Base-by-base conservation (phyloP, 2,888 invertebrate genomes). In the Ethmia dodecea region DNA sequence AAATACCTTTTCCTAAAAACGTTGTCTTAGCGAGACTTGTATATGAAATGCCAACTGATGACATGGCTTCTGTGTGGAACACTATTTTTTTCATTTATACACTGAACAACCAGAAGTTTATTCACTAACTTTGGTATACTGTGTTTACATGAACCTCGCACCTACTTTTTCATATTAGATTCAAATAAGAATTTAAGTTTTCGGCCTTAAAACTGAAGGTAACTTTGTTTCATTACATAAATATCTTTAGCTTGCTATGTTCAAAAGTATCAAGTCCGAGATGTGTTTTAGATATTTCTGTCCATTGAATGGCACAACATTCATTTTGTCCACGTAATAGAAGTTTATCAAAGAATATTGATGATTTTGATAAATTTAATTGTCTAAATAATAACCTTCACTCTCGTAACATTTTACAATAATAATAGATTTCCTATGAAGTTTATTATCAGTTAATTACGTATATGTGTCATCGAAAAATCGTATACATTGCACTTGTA, bases 401-500 rank as follows among this genome's bases (percentile, higher is more conserved):
- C 68, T 70, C 64, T 77, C 72, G 72, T 74, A 77, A 79, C 74
- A 75, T 70, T 78, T 76, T 77, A 78, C 70, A 74, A 75, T 77
- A 67, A 71, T 72, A 60, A 62, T 55, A 78, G 67, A 72, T 75
- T 76, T 65, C 66, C 67, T 81, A 81, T 77, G 72, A 79, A 60
- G 68, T 77, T 37, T 70, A 78, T 71, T 77, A 81, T 80, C 76
- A 78, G 74, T 76, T 71, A 67, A 75, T 83, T 86, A 86, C 83
- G 84, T 86, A 86, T 86, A 84, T 84, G 75, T 78, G 81, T 83
- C 76, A 67, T 83, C 76, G 62, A 79, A 83, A 76, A 84, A 84
- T 87, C 86, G 86, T 87, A 86, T 86, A 86, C 86, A 87, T 86
- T 87, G 87, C 87, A 86, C 86, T 77, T 78, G 77, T 78, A 72